Evolutionary conservation across 2,888 invertebrate genomes (phyloP).

Genomic region (Leucoptera coffeella): DNA sequence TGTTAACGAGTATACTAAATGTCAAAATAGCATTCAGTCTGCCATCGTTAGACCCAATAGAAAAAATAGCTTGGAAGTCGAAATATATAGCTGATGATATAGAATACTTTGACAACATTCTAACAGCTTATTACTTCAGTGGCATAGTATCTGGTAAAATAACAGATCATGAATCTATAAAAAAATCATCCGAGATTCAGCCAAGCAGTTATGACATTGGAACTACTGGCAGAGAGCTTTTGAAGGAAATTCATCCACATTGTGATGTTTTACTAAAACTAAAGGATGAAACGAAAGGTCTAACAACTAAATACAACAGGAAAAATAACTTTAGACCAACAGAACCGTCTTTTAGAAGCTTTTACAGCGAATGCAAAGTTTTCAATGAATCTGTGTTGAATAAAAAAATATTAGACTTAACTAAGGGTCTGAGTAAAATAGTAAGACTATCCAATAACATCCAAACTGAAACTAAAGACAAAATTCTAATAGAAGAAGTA

Average conservation of each 20-base stretch:
- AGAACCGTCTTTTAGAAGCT: conserved; percentile 36
- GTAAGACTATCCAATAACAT: not conserved
- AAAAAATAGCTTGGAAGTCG: too few species aligned
- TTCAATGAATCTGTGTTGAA: conserved; percentile 35
- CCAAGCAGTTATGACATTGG: conserved; percentile 12
- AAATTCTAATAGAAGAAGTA: too few species aligned
- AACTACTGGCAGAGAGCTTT: conserved; percentile 12
- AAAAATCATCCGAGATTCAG: conserved; percentile 16
- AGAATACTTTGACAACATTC: conserved; percentile 46
- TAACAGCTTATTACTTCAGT: conserved; percentile 53
- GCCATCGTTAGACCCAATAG: conserved; percentile 87
- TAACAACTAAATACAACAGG: conserved; percentile 34
- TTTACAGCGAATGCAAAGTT: conserved; percentile 46
- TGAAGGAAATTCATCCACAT: conserved; percentile 38
- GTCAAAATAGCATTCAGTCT: too few species aligned
- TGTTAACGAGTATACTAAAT: conserved; percentile 49
- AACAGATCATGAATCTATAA: conserved; percentile 18
- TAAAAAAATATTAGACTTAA: too few species aligned
- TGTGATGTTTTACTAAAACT: conserved; percentile 26
- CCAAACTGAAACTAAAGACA: conserved; percentile 1
- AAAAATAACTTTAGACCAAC: conserved; percentile 51
- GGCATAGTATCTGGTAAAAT: conserved; percentile 25
- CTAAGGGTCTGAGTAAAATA: too few species aligned
- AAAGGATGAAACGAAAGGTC: conserved; percentile 23
- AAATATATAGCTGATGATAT: conserved; percentile 66